Base-by-base conservation (phyloP, 2,113 vertebrate species). In the Chaenogobius annularis region DNA sequence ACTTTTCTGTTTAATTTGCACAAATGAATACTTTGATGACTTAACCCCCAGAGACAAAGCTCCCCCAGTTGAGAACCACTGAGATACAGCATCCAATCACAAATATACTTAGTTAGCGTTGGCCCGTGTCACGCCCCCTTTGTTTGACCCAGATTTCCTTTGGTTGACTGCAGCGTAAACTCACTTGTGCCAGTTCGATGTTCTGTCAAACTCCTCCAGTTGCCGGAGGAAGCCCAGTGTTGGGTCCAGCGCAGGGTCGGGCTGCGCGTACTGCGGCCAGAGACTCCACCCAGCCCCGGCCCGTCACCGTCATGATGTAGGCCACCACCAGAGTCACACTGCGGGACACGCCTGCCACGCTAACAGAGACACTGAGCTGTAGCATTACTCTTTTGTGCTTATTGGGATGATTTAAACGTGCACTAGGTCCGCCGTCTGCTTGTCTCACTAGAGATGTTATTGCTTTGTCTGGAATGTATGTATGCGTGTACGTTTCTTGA, bases 281-380 rank as follows among this genome's bases (percentile, higher is more conserved):
- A 0, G 95, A 92, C 23, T 98, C 95, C 84, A 96, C 94, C 96
- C 97, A 98, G 47, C 96, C 95, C 0, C 95, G 92, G 8, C 95
- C 92, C 0, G 96, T 98, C 89, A 96, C 93, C 0, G 96, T 96
- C 96, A 98, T 98, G 79, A 99, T 92, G 86, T 99, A 98, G 2
- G 96, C 96, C 56, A 96, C 95, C 79, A 98, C 97, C 88, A 99
- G 73, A 0, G 96, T 98, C 62, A 96, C 96, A 0, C 97, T 98
- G 77, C 96, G 95, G 68, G 96, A 98, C 81, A 98, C 96, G 8
- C 96, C 97, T 7, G 97, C 96, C 78, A 98, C 93, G 80, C 97
- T 99, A 90, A 72, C 31, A 74, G 31, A 20, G 11, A 26, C 3
- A 13, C 22, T 58, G 63, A 58, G 71, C 54, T 40, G 31, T 43